A percentile compares a stretch with the other conserved stretches of the same genome.
Conservation (phyloP, 1,140 invertebrate species). For the Oncopeltus fasciatus region DNA sequence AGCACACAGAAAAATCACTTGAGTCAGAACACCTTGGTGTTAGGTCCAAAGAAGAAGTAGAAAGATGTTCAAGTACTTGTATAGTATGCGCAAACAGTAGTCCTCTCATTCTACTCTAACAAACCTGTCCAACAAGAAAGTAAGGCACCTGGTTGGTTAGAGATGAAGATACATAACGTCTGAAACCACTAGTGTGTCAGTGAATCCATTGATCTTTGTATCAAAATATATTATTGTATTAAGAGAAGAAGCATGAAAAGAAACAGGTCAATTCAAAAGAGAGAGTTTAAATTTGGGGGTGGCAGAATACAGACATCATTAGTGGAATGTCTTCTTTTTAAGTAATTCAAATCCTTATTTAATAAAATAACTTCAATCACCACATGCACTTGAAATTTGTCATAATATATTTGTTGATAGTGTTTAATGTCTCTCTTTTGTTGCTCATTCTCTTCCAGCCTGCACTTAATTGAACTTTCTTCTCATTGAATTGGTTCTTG, state of each 20-base stretch:
- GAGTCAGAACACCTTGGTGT: constrained; percentile 1
- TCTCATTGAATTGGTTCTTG: constrained; percentile 1
- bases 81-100: background rate
- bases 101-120: background rate
- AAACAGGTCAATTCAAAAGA: background rate
- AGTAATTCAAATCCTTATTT: background rate
- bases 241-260: constrained; percentile 2
- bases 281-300: too few relatives aligned
- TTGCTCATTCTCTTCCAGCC: constrained; percentile 6
- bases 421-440: background rate
- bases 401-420: background rate
- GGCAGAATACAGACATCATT: too few relatives aligned
- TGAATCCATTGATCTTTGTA: background rate
- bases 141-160: constrained; percentile 15
- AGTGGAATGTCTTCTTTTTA: background rate
- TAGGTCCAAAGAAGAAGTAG: background rate
- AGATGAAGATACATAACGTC: constrained; percentile 14
- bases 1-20: background rate
- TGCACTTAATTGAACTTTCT: background rate
- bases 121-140: constrained; percentile 4
- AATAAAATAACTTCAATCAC: background rate
- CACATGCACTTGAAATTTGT: constrained; percentile 7
- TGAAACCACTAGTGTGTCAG: background rate
- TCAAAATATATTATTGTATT: constrained; percentile 8
- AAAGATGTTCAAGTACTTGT: background rate